A percentile compares a stretch with the other conserved stretches of the same genome.
These are phyloP conservation scores for Pocillopora verrucosa DNA, from an alignment of 64 coral and sea anemone species.

Conservation along the genomic window DNA sequence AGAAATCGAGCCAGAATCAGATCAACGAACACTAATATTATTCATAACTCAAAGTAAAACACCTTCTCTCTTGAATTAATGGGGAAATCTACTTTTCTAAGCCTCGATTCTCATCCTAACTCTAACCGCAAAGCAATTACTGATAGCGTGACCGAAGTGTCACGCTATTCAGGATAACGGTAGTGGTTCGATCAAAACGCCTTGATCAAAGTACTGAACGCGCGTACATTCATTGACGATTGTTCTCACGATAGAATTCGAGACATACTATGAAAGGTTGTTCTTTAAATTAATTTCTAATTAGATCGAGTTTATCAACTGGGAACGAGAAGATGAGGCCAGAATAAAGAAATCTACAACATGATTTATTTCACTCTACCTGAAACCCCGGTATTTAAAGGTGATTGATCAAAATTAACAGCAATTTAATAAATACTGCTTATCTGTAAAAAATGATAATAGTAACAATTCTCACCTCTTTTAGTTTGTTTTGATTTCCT, in stretches of 20 bases:
- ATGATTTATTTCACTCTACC: neutral
- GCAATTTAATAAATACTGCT: neutral
- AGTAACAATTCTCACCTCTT: slow-evolving; percentile 59
- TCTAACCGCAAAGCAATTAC: too few species aligned
- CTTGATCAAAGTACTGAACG: too few species aligned
- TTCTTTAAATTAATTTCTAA: neutral
- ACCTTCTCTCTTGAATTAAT: too few species aligned
- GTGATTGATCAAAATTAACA: neutral
- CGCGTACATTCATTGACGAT: too few species aligned
- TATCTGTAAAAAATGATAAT: neutral
- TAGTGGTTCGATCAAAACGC: neutral
- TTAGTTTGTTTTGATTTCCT: slow-evolving; percentile 89
- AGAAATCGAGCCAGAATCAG: neutral
- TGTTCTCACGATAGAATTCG: too few species aligned
- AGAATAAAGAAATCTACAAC: neutral
- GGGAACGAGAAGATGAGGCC: too few species aligned
- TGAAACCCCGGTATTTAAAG: neutral
- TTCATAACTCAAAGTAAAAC: too few species aligned
- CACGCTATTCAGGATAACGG: neutral
- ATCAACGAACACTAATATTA: too few species aligned
- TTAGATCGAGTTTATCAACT: neutral
- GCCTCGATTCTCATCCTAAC: too few species aligned
- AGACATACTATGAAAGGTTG: too few species aligned
- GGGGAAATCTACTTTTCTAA: too few species aligned
- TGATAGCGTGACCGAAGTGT: neutral